Evolutionary conservation across 1,140 invertebrate genomes (phyloP), one percentile per base, ranked within the genome.

Genomic region (Drosophila ercepeae): DNA sequence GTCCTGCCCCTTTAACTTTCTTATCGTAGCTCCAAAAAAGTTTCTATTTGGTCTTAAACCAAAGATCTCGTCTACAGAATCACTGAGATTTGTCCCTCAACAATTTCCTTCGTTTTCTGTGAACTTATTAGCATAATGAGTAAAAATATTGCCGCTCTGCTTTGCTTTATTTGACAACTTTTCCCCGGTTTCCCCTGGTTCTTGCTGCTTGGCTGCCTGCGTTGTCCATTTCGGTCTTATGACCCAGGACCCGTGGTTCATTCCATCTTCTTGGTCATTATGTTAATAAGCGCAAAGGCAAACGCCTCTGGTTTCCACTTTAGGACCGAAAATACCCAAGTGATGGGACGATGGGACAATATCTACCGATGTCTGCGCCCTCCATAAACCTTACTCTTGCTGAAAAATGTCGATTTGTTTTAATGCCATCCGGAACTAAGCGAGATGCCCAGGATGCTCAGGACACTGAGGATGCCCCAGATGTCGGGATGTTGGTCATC

Each of bases 91-190:
- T 16, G 39, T 54, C 23, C 27, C 39, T n/a, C 29, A 32, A 32
- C 39, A 19, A 25, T 39, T 32, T 34, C 54, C 60, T 64, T 36
- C 21, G 41, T 21, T 48, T 23, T 3, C 36, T 69, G 65, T 54
- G 63, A 86, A 84, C 84, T 86, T 84, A 84, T 84, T 84, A 84
- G 79, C 79, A 84, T 84, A 84, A 84, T 86, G 79, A 78, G 76
- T 59, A 86, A 78, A 84, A 77, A 86, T 86, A 86, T 84, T 69
- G 79, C 75, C 58, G 61, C 34, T 29, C 39, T 23, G 13, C 59
- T 44, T 29, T 54, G 69, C 72, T 81, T 86, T 73, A 84, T 83
- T 84, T 83, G 79, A 84, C 75, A 83, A 82, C 75, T 83, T 84
- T 75, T 73, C 54, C 75, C 39, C 16, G 39, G 14, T 83, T 84